Percentiles rank a stretch among this genome's conserved stretches.
phyloP scores from a whole-genome alignment of 2,888 invertebrate genomes.

The Agrypnus murinus region DNA sequence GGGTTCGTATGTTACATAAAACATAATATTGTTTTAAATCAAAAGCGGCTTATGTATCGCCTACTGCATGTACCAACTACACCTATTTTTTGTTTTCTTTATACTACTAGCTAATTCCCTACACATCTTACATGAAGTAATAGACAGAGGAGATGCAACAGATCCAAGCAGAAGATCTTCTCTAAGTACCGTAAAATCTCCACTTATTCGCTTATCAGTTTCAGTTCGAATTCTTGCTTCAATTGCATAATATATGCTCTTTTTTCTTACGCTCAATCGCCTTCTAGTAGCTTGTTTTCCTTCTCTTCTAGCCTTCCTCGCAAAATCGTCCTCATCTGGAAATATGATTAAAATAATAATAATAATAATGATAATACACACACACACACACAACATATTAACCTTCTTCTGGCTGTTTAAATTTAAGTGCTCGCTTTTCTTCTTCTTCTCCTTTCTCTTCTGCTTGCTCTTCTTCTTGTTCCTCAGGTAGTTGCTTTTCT shows the following conservation, averaged over 20 bases:
- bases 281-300: constrained; percentile 30
- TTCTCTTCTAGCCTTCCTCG: constrained; percentile 32
- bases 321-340: no score
- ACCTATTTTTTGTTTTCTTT: no score
- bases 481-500: background rate
- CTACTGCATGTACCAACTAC: no score
- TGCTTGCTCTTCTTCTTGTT: background rate
- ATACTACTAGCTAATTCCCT: no score
- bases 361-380: no score
- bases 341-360: no score
- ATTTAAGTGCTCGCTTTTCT: constrained; percentile 26
- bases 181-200: constrained; percentile 27
- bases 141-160: background rate
- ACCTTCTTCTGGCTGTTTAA: no score
- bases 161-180: background rate
- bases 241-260: constrained; percentile 39
- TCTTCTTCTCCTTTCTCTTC: constrained; percentile 50
- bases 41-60: no score
- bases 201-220: constrained; percentile 5
- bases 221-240: constrained; percentile 3
- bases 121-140: constrained; percentile 21
- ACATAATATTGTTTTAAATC: no score
- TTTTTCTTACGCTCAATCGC: constrained; percentile 36
- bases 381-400: no score
- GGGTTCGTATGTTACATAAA: no score